These are phyloP conservation scores for Myathropa florea DNA, from an alignment of 2,888 invertebrate species.

Conservation along the genomic window DNA sequence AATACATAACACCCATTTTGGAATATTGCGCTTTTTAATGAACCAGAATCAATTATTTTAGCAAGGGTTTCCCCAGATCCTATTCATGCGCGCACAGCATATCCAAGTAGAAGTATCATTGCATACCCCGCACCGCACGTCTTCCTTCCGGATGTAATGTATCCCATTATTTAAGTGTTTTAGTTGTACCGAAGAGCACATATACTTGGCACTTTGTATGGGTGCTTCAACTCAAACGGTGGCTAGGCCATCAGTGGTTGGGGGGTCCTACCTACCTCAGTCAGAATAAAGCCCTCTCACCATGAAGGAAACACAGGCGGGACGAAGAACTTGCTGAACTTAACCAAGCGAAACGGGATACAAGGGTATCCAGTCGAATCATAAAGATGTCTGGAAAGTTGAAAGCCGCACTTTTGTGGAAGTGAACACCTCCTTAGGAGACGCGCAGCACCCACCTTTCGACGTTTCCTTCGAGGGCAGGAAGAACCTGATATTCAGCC, in stretches of 20 bases:
- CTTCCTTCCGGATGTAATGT: conserved; percentile 47
- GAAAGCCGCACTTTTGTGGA: conserved; percentile 71
- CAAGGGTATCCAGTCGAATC: conserved; percentile 71
- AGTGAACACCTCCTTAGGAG: conserved; percentile 67
- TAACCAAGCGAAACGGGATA: conserved; percentile 66
- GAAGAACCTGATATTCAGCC: conserved; percentile 31
- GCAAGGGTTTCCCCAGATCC: conserved; percentile 67
- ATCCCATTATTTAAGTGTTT: conserved; percentile 69
- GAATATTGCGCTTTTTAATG: conserved; percentile 71
- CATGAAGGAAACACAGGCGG: conserved; percentile 4
- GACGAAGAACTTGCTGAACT: conserved; percentile 33
- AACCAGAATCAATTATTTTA: conserved; percentile 71
- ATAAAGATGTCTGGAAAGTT: conserved; percentile 75
- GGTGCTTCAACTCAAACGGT: conserved; percentile 36
- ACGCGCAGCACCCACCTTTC: conserved; percentile 36
- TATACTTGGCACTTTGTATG: conserved; percentile 64
- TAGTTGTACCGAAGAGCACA: conserved; percentile 67
- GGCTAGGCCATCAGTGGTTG: conserved; percentile 10
- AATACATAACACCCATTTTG: conserved; percentile 58
- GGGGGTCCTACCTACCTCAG: conserved; percentile 37
- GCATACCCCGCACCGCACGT: background rate
- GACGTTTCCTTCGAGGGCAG: conserved; percentile 23
- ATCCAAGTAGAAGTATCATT: conserved; percentile 33
- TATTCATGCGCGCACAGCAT: conserved; percentile 63
- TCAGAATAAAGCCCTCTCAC: background rate